Evolutionary conservation across 1,140 invertebrate species (phyloP).

Genomic region (Zaprionus ornatus): DNA sequence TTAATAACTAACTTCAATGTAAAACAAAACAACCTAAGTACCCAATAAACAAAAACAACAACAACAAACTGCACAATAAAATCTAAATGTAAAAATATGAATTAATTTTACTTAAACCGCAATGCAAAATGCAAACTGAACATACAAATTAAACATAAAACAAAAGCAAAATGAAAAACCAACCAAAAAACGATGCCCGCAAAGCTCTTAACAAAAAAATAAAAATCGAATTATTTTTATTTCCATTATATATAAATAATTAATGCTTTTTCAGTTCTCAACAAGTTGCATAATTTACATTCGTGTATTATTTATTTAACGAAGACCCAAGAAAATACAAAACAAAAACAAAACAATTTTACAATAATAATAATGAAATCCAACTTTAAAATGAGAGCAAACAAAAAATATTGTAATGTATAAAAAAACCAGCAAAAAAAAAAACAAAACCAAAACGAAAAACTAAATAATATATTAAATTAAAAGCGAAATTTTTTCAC

Average conservation of each 20-base stretch:
- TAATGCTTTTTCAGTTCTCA: slow-evolving; percentile 81
- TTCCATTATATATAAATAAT: slow-evolving; percentile 83
- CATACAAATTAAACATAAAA: slow-evolving; percentile 47
- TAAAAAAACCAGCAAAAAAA: slow-evolving; percentile 35
- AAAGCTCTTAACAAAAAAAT: slow-evolving; percentile 46
- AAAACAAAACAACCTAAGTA: slow-evolving; percentile 40
- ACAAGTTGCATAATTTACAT: slow-evolving; percentile 78
- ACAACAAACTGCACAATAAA: slow-evolving; percentile 78
- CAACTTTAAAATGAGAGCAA: slow-evolving; percentile 42
- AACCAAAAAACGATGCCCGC: slow-evolving; percentile 55
- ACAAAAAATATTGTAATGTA: slow-evolving; percentile 60
- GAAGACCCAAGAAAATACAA: slow-evolving; percentile 45
- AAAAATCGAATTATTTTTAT: slow-evolving; percentile 67
- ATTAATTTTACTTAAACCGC: slow-evolving; percentile 60
- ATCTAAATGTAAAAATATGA: slow-evolving; percentile 77
- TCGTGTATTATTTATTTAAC: slow-evolving; percentile 71
- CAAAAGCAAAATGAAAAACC: slow-evolving; percentile 40
- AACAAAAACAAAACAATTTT: slow-evolving; percentile 50
- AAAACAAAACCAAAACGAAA: slow-evolving; percentile 45
- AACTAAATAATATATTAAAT: slow-evolving; percentile 60
- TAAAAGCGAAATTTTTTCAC: slow-evolving; percentile 84
- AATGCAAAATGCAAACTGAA: slow-evolving; percentile 56
- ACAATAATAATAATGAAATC: slow-evolving; percentile 45
- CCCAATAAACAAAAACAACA: slow-evolving; percentile 45
- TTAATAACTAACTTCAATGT: slow-evolving; percentile 54